Base-by-base conservation (phyloP, 2,888 invertebrate species). In the Pinctada fucata region DNA sequence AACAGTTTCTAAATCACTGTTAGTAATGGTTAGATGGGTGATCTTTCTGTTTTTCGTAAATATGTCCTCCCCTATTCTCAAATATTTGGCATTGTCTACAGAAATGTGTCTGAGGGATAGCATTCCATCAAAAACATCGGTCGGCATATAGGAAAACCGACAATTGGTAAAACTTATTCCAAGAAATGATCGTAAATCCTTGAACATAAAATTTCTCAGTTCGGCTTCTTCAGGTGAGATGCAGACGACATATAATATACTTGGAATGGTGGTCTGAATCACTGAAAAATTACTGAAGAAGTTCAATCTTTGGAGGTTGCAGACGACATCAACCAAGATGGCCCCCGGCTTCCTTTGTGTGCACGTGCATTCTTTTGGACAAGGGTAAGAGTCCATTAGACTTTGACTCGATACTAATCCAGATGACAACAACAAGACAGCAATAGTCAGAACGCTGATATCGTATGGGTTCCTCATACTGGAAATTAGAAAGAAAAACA, bases 251-350 rank as follows among this genome's bases (percentile, higher is more conserved):
- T 79, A 75, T 0, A 79, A 45, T 10, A 67, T 74, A 52, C 79
- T 79, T 0, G 68, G 75, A 5, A 79, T 66, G 13, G 72, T 51
- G 2, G 79, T 79, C 48, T 65, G 76, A 3, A 79, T 76, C 3
- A 76, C 72, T 31, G 76, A 76, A 16, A 79, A 79, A 47, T 79
- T 69, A 47, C 8, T 52, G 10, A 48, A n/a, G 2, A 64, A 13
- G 10, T 74, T 69, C 47, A 73, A 63, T 31, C 58, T 52, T n/a
- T 76, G 64, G 2, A 79, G 48, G 3, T 72, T 68, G 16, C 79
- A 79, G 70, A 79, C 72, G 13, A 79, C 76, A 49, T 76, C 76
- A 1, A 79, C 79, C 3, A 79, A 67, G n/a, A 73, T 68, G 48
- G 75, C 72, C 6, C 68, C 68, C 50, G 63, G 58, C 31, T 76